Evolutionary conservation across 2,113 vertebrate species (phyloP).

Genomic region (Carettochelys insculpta): DNA sequence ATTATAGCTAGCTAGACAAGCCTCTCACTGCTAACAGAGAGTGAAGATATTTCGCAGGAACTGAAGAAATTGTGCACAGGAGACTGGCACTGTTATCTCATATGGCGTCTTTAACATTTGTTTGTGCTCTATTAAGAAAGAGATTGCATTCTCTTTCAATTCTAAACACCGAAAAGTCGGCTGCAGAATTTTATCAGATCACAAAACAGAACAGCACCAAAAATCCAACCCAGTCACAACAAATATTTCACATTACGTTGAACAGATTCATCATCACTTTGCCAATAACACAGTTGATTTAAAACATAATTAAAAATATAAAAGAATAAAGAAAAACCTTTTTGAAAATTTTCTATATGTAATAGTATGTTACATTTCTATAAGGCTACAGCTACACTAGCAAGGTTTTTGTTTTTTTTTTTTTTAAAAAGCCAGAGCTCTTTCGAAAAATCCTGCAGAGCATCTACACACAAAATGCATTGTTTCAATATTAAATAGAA

Average conservation of each 20-base stretch:
- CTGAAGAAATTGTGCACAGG: fast-evolving
- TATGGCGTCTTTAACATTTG: background rate
- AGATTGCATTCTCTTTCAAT: background rate
- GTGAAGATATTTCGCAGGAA: background rate
- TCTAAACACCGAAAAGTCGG: background rate
- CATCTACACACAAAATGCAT: too few species aligned
- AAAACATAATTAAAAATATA: background rate
- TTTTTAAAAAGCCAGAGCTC: too few species aligned
- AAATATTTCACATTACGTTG: background rate
- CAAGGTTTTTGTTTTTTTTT: too few species aligned
- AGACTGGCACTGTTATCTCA: fast-evolving
- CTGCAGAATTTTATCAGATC: background rate
- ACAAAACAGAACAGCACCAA: background rate
- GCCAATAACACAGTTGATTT: fast-evolving
- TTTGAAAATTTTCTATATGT: background rate
- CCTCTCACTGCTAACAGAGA: background rate
- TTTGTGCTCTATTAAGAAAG: background rate
- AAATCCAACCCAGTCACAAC: background rate
- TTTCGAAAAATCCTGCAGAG: too few species aligned
- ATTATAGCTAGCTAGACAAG: constrained; percentile 4
- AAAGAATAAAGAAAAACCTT: background rate
- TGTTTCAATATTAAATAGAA: too few species aligned
- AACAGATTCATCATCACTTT: fast-evolving
- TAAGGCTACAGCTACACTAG: too few species aligned
- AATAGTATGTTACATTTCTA: constrained; percentile 51